Conservation (phyloP, 2,888 invertebrate genomes). For the Minunthozetes semirufus region DNA sequence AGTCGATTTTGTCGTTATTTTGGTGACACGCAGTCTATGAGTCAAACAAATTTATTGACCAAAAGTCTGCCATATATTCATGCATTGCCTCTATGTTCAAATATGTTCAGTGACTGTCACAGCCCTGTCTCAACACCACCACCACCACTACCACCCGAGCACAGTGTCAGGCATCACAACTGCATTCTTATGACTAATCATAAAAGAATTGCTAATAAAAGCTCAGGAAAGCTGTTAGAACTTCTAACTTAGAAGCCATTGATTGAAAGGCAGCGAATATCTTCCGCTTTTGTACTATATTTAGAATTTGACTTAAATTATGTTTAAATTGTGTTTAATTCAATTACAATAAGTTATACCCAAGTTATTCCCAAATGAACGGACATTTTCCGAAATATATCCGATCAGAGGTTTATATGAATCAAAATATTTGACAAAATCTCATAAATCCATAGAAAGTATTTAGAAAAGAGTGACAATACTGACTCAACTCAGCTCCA, state of each 20-base stretch:
- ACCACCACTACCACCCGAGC: neutral
- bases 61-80: slow-evolving; percentile 8
- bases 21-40: slow-evolving; percentile 24
- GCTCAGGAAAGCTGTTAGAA: neutral
- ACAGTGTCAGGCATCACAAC: neutral
- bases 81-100: neutral
- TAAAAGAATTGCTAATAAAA: slow-evolving; percentile 14
- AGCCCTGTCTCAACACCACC: neutral
- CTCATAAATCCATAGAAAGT: too few species aligned
- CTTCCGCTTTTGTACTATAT: neutral
- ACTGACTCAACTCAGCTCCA: too few species aligned
- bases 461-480: too few species aligned
- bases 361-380: too few species aligned
- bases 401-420: too few species aligned
- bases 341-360: too few species aligned
- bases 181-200: slow-evolving; percentile 14
- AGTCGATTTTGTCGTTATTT: slow-evolving; percentile 4
- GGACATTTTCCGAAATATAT: too few species aligned
- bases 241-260: slow-evolving; percentile 4
- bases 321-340: too few species aligned
- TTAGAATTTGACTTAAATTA: too few species aligned
- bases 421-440: too few species aligned
- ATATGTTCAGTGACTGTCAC: neutral
- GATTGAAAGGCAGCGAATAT: neutral
- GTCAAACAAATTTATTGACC: slow-evolving; percentile 11